Conservation (phyloP, 2,888 invertebrate species). For the Argynnis bischoffii region DNA sequence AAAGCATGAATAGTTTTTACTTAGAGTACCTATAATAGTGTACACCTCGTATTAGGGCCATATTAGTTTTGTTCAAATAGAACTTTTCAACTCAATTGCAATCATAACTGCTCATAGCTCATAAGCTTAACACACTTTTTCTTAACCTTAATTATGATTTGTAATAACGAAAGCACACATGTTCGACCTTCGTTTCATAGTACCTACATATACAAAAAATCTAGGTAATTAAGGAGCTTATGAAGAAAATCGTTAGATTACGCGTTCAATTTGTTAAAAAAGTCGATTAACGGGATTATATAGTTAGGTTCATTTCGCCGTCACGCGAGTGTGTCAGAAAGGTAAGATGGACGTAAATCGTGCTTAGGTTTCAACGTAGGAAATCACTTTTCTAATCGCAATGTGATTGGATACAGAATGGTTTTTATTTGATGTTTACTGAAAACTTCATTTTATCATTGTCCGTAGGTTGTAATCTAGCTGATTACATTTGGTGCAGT, state of each 20-base stretch:
- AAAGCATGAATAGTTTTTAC: too few species aligned
- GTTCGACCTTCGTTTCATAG: background rate
- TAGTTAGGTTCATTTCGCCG: conserved; percentile 33
- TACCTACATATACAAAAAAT: conserved; percentile 16
- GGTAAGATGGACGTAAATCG: conserved; percentile 55
- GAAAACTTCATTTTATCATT: too few species aligned
- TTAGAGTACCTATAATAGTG: too few species aligned
- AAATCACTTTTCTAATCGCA: conserved; percentile 63
- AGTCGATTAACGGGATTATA: conserved; percentile 38
- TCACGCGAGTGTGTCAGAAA: conserved; percentile 59
- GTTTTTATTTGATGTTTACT: background rate
- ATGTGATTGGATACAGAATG: conserved; percentile 35
- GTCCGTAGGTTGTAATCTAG: background rate
- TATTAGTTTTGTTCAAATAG: too few species aligned
- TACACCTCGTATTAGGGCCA: too few species aligned
- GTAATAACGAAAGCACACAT: too few species aligned
- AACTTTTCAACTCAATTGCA: too few species aligned
- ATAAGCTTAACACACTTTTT: too few species aligned
- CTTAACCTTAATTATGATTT: too few species aligned
- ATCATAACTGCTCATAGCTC: too few species aligned
- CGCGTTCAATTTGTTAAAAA: conserved; percentile 38
- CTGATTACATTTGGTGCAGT: too few species aligned
- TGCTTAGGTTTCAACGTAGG: conserved; percentile 52
- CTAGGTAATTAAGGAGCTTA: conserved; percentile 26
- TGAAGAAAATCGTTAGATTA: conserved; percentile 30